Percentiles rank a stretch among this genome's conserved stretches.
These are phyloP conservation scores for Tamandua tetradactyla DNA, from an alignment of 2,797 vertebrate species.

Conservation along the genomic window DNA sequence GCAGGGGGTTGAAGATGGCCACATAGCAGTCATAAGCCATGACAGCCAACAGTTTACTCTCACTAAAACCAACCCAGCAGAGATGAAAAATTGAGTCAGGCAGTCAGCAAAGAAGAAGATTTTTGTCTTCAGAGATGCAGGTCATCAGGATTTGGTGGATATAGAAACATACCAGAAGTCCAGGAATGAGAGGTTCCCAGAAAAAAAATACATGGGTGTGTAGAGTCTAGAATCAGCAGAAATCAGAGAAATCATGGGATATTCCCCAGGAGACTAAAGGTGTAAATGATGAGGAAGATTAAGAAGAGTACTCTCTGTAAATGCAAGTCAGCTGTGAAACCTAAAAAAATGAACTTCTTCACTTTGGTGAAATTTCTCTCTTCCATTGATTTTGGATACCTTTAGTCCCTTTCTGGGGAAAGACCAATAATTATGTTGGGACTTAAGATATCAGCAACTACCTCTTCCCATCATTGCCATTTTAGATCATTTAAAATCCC, in stretches of 20 bases:
- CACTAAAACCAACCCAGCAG: constrained; percentile 57
- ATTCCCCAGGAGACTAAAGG: constrained; percentile 46
- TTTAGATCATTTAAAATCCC: background rate
- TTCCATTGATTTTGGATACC: background rate
- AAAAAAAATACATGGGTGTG: constrained; percentile 80
- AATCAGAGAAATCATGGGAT: constrained; percentile 34
- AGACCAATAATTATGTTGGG: background rate
- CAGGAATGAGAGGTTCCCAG: constrained; percentile 76
- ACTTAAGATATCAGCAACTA: background rate
- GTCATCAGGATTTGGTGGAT: constrained; percentile 74
- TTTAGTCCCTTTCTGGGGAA: background rate
- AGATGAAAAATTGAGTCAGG: constrained; percentile 78
- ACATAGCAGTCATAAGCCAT: constrained; percentile 74
- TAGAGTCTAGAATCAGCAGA: constrained; percentile 45
- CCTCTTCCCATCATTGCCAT: background rate
- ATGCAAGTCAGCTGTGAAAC: constrained; percentile 43
- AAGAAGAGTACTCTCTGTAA: constrained; percentile 57
- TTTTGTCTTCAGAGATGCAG: constrained; percentile 69
- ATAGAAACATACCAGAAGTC: constrained; percentile 79
- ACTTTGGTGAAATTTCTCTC: background rate
- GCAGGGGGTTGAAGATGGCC: constrained; percentile 74
- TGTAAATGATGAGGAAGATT: constrained; percentile 29
- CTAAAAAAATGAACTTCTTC: constrained; percentile 66
- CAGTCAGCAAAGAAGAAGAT: constrained; percentile 78
- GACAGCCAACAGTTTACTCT: constrained; percentile 74